A percentile compares a stretch with the other conserved stretches of the same genome.
Conservation (phyloP, 92 coral and sea anemone species). For the Chrysogorgia sp. region DNA sequence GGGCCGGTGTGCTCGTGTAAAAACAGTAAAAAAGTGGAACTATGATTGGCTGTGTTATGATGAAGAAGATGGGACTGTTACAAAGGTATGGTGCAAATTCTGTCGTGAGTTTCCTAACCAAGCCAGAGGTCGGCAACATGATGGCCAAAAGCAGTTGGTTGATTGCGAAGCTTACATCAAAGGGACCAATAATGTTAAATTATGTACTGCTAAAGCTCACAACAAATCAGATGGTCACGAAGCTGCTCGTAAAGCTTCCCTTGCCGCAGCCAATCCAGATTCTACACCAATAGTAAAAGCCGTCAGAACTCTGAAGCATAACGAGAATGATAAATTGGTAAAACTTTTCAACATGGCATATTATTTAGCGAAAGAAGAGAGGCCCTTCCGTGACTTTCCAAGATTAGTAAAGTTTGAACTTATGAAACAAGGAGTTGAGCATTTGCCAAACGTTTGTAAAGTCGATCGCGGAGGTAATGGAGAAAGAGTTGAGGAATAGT, state of each 20-base stretch:
- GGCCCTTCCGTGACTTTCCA: background rate
- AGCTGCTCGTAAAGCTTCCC: background rate
- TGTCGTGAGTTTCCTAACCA: background rate
- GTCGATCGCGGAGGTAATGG: slow-evolving; percentile 1
- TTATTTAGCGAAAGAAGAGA: background rate
- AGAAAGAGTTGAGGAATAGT: background rate
- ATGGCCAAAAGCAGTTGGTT: background rate
- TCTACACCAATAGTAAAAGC: background rate
- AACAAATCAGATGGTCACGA: background rate
- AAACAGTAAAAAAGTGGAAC: too few relatives aligned
- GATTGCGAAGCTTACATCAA: slow-evolving; percentile 11
- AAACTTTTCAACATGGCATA: background rate
- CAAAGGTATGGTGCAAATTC: background rate
- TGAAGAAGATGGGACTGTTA: background rate
- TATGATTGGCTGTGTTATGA: too few relatives aligned
- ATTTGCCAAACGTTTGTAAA: background rate
- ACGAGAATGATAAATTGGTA: background rate
- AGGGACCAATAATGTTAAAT: slow-evolving; percentile 9
- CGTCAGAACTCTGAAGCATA: background rate
- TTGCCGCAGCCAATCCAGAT: background rate
- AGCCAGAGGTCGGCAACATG: background rate
- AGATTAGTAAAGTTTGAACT: background rate
- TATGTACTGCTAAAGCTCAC: slow-evolving; percentile 4
- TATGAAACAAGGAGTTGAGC: too few relatives aligned
- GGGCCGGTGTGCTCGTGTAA: background rate